Conservation (phyloP, 2,888 invertebrate species). For the Drosophila mercatorum region DNA sequence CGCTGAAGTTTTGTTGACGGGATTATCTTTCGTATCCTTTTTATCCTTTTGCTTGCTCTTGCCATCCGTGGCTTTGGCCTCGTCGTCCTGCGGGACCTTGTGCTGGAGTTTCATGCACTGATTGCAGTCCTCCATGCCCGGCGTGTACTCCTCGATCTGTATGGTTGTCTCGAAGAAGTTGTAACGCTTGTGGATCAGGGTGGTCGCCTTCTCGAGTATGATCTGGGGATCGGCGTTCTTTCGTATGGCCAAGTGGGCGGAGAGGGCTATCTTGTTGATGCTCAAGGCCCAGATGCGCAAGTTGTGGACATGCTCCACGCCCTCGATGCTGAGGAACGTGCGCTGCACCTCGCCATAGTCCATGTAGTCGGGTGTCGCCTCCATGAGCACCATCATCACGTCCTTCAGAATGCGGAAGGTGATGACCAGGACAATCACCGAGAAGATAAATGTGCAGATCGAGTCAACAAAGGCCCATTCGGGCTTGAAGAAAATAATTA, state of each 20-base stretch:
- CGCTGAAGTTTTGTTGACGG: neutral
- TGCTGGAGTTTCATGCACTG: slow-evolving; percentile 36
- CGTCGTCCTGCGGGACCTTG: neutral
- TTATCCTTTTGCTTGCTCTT: neutral
- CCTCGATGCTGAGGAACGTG: slow-evolving; percentile 60
- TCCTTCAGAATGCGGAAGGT: slow-evolving; percentile 61
- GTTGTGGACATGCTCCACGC: slow-evolving; percentile 70
- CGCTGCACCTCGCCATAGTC: slow-evolving; percentile 63
- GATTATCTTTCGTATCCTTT: neutral
- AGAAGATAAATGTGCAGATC: slow-evolving; percentile 67
- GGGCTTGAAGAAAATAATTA: slow-evolving; percentile 61
- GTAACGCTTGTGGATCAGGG: slow-evolving; percentile 55
- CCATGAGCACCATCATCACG: slow-evolving; percentile 71
- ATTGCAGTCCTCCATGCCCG: slow-evolving; percentile 53
- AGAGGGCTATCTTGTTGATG: slow-evolving; percentile 61
- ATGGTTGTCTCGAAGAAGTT: slow-evolving; percentile 69
- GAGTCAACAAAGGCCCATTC: slow-evolving; percentile 65
- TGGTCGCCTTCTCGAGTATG: slow-evolving; percentile 60
- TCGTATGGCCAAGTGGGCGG: slow-evolving; percentile 67
- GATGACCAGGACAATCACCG: slow-evolving; percentile 58
- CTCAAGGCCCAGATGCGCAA: slow-evolving; percentile 69
- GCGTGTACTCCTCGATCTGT: slow-evolving; percentile 64
- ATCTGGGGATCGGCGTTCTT: slow-evolving; percentile 61
- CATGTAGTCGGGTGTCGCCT: slow-evolving; percentile 65
- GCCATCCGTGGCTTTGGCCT: neutral